Evolutionary conservation across 2,797 vertebrate genomes (phyloP).

Genomic region (Nothura maculosa): DNA sequence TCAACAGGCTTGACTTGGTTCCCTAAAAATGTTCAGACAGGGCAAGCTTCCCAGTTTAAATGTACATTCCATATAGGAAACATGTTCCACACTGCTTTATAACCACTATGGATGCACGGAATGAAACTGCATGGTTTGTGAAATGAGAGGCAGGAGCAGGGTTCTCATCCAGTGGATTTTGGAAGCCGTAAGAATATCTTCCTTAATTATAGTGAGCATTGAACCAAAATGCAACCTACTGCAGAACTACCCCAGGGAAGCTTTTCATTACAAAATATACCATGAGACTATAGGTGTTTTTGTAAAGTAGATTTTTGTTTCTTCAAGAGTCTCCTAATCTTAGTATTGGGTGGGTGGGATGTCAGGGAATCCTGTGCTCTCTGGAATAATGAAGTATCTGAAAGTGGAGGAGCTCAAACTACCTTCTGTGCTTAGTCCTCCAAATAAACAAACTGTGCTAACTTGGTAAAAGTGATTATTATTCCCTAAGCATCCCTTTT

Average conservation of each 20-base stretch:
- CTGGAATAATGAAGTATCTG: not conserved
- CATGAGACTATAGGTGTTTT: not conserved
- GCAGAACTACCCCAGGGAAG: not conserved
- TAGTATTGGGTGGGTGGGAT: not conserved
- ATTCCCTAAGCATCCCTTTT: conserved; percentile 27
- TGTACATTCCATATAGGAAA: not conserved
- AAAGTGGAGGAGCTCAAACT: not conserved
- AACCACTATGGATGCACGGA: not conserved
- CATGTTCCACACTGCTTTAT: not conserved
- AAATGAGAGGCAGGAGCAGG: not conserved
- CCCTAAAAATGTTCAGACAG: not conserved
- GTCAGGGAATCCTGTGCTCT: not conserved
- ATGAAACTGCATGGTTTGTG: not conserved
- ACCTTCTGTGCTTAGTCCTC: not conserved
- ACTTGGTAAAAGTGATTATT: conserved; percentile 39
- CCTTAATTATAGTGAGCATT: not conserved
- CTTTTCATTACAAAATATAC: not conserved
- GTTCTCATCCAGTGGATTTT: not conserved
- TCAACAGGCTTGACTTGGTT: not conserved
- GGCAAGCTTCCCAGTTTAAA: not conserved
- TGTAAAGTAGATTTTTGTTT: not conserved
- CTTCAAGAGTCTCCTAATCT: conserved; percentile 8
- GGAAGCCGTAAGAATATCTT: not conserved
- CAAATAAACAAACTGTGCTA: conserved; percentile 39
- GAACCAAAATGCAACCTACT: not conserved